Conservation (phyloP, 2,888 invertebrate species). For the Metalampra italica region DNA sequence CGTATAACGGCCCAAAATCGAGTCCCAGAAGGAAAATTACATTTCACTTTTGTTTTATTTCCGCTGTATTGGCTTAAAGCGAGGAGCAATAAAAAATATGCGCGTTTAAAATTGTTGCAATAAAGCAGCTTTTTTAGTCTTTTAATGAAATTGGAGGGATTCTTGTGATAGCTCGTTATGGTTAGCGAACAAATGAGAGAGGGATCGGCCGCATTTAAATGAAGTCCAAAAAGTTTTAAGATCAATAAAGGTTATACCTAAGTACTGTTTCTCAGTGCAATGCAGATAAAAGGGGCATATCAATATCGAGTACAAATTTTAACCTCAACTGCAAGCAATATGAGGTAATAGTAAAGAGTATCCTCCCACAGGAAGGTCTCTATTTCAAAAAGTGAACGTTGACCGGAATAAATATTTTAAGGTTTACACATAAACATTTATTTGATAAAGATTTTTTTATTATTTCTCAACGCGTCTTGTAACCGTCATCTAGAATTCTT, state of each 20-base stretch:
- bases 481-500: too few relatives aligned
- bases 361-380: too few relatives aligned
- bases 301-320: too few relatives aligned
- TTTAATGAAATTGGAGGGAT: constrained; percentile 31
- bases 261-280: too few relatives aligned
- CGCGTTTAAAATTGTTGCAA: constrained; percentile 29
- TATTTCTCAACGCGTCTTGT: too few relatives aligned
- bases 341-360: too few relatives aligned
- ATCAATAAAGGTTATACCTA: background rate
- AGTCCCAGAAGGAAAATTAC: constrained; percentile 29
- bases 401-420: too few relatives aligned
- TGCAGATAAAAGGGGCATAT: too few relatives aligned
- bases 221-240: constrained; percentile 3
- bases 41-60: constrained; percentile 32
- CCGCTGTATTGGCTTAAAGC: constrained; percentile 25
- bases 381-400: too few relatives aligned
- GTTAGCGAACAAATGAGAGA: constrained; percentile 20
- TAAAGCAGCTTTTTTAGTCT: constrained; percentile 25
- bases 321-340: too few relatives aligned
- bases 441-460: too few relatives aligned
- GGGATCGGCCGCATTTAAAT: constrained; percentile 1
- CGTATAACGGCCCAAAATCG: constrained; percentile 26
- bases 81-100: constrained; percentile 27
- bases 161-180: constrained; percentile 20
- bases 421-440: too few relatives aligned